A percentile compares a stretch with the other conserved stretches of the same genome.
These are phyloP conservation scores for Conus canariensis DNA, from an alignment of 2,888 invertebrate species.

Conservation along the genomic window DNA sequence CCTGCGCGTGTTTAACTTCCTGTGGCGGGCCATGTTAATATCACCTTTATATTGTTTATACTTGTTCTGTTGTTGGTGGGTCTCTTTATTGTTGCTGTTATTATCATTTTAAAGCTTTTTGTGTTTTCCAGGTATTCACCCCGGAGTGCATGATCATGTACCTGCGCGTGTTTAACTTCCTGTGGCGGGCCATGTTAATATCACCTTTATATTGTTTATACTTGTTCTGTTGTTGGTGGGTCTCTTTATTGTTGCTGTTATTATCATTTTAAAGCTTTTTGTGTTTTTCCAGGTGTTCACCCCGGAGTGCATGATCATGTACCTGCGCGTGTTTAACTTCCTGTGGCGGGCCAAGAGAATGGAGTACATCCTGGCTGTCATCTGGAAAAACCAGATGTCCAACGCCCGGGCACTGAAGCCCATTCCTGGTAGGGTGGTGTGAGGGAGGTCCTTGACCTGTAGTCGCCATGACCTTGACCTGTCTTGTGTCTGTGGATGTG, in stretches of 20 bases:
- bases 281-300: slow-evolving; percentile 80
- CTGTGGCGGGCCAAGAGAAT: slow-evolving; percentile 94
- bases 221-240: too few relatives aligned
- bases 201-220: too few relatives aligned
- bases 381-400: slow-evolving; percentile 90
- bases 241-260: neutral
- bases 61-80: too few relatives aligned
- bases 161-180: slow-evolving; percentile 90
- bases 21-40: too few relatives aligned
- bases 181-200: slow-evolving; percentile 87
- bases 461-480: too few relatives aligned
- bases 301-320: slow-evolving; percentile 84
- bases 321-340: slow-evolving; percentile 91
- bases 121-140: slow-evolving; percentile 80
- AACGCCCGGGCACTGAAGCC: slow-evolving; percentile 84
- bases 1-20: too few relatives aligned
- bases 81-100: too few relatives aligned
- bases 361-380: slow-evolving; percentile 89
- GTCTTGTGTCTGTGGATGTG: neutral
- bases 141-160: slow-evolving; percentile 85
- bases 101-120: too few relatives aligned
- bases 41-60: too few relatives aligned
- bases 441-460: neutral
- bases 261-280: neutral
- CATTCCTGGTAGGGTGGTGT: slow-evolving; percentile 83